Conservation (phyloP, 2,113 vertebrate species). For the Sebastes fasciatus region DNA sequence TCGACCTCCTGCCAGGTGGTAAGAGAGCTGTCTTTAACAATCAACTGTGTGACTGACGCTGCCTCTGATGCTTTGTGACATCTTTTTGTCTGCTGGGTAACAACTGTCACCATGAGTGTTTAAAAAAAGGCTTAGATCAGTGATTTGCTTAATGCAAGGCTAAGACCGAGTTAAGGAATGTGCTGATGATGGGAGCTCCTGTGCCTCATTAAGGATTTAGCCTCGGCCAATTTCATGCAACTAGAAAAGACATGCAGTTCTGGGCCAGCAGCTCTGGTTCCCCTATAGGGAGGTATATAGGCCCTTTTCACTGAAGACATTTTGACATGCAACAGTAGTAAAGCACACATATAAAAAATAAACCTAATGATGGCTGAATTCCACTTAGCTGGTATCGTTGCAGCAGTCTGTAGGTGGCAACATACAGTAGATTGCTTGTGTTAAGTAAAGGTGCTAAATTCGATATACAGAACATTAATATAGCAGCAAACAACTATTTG, state of each 20-base stretch:
- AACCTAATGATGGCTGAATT: background rate
- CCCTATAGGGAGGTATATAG: background rate
- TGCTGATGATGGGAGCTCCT: background rate
- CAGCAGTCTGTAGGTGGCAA: background rate
- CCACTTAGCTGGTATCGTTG: background rate
- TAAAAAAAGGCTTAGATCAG: slow-evolving; percentile 10
- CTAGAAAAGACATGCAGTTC: background rate
- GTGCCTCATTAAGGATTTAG: background rate
- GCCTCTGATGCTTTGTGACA: slow-evolving; percentile 54
- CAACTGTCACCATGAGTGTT: slow-evolving; percentile 47
- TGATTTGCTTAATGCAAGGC: slow-evolving; percentile 13
- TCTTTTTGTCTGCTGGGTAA: slow-evolving; percentile 54
- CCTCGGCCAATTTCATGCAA: slow-evolving; percentile 3
- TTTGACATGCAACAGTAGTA: background rate
- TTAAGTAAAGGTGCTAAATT: no score
- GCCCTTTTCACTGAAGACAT: background rate
- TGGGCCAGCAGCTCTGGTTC: background rate
- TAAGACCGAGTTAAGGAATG: slow-evolving; percentile 5
- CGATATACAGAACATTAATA: no score
- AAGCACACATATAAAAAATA: background rate
- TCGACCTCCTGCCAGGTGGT: slow-evolving; percentile 36
- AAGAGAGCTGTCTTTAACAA: slow-evolving; percentile 33
- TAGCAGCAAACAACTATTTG: no score
- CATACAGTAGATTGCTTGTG: background rate
- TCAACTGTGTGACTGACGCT: slow-evolving; percentile 14